Conservation (phyloP, 2,113 vertebrate species). For the Vombatus ursinus region DNA sequence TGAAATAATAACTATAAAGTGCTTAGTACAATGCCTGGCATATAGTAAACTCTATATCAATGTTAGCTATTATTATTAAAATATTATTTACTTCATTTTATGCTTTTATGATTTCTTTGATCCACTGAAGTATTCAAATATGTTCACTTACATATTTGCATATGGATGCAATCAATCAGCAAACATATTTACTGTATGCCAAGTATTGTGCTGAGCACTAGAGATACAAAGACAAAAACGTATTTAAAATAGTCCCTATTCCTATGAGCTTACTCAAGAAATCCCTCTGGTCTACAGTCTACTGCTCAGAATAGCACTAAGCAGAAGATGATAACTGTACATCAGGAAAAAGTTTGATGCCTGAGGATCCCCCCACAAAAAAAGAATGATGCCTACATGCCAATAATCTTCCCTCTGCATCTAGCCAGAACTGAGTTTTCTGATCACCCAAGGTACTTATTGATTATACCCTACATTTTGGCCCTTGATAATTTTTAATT, state of each 20-base stretch:
- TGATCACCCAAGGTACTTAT: not conserved
- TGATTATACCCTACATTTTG: not conserved
- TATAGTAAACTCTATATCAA: not conserved
- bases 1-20: not conserved
- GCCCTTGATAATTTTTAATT: not conserved
- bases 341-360: not conserved
- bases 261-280: not conserved
- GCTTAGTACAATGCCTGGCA: not conserved
- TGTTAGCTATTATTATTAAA: not conserved
- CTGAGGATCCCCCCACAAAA: not conserved
- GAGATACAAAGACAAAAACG: not conserved
- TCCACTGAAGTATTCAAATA: not conserved
- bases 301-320: not conserved
- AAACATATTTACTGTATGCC: not conserved
- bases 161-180: not conserved
- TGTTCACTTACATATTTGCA: not conserved
- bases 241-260: not conserved
- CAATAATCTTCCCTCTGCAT: not conserved
- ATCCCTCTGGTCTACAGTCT: not conserved
- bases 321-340: not conserved
- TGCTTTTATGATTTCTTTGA: not conserved
- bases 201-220: not conserved
- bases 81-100: not conserved
- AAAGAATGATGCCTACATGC: not conserved
- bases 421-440: not conserved